phyloP scores from a whole-genome alignment of 2,888 invertebrate species.

The Tupiocoris notatus region DNA sequence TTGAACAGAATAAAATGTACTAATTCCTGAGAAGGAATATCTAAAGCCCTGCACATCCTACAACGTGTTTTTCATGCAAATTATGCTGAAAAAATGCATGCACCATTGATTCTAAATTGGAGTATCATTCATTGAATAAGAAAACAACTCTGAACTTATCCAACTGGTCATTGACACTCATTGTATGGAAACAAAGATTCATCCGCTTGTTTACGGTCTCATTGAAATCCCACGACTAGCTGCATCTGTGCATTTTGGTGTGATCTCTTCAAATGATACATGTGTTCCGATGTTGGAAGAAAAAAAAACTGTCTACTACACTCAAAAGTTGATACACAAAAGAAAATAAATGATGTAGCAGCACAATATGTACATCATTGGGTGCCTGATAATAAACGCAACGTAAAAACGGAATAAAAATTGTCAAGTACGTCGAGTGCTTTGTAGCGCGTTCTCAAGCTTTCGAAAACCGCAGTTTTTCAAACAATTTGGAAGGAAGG shows the following conservation, averaged over 20 bases:
- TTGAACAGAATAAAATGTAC: neutral
- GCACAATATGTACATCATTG: conserved; percentile 28
- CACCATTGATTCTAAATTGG: conserved; percentile 37
- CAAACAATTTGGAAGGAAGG: neutral
- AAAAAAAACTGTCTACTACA: conserved; percentile 29
- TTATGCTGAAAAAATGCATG: conserved; percentile 31
- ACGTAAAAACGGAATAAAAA: neutral
- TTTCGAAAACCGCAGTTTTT: neutral
- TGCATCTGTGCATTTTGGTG: conserved; percentile 30
- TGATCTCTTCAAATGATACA: conserved; percentile 8
- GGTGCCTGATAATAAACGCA: conserved; percentile 20
- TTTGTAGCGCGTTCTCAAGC: neutral
- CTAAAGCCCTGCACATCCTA: conserved; percentile 22
- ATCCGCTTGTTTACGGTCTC: neutral
- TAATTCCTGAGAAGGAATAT: neutral
- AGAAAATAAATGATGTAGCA: conserved; percentile 10
- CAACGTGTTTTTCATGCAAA: conserved; percentile 33
- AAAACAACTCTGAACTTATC: neutral
- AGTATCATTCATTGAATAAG: conserved; percentile 11
- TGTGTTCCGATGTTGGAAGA: conserved; percentile 18
- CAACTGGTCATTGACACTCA: neutral
- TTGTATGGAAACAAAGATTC: neutral
- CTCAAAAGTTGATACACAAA: conserved; percentile 11
- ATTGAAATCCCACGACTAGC: neutral
- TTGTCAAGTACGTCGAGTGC: neutral